Base-by-base conservation (phyloP, 2,888 invertebrate genomes). In the Actias luna region DNA sequence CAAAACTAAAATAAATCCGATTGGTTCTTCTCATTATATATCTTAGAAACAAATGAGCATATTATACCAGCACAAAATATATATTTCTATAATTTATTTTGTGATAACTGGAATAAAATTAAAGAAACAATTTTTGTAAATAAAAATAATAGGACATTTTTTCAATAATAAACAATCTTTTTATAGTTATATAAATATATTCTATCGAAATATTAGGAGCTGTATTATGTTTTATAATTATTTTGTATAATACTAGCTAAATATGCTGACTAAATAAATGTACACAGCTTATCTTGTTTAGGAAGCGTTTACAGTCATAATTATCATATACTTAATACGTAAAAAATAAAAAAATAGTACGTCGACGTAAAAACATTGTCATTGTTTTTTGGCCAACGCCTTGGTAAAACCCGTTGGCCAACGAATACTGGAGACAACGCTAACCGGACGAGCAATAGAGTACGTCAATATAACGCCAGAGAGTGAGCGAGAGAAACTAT, bases 381-480 rank as follows among this genome's bases (percentile, higher is more conserved):
- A 50, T 25, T 25, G 46, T 50, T 50, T 50, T 42, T 50, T 50
- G 46, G 22, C 46, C 46, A 50, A 50, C 46, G 46, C 46, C 46
- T 50, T 50, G 46, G 10, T 50, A 50, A 50, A 42, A 42, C 42
- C 42, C 42, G 42, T 42, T 42, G 42, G 42, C 46, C 22, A 50
- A 50, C 46, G 46, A 4, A 25, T 55, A 29, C 29, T 55, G 55
- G 61, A 66, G 66, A 69, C 65, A 71, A 70, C 69, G 76, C 76
- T 74, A 71, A 77, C 78, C 76, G 75, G 75, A 73, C 73, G 74
- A 72, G 70, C 74, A 74, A 73, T 75, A 73, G 74, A 67, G 76
- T 77, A 77, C 78, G 76, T 78, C 82, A 79, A 70, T 79, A 75
- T 80, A 80, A 80, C 79, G 78, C 76, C 77, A 70, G 75, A 72